These are phyloP conservation scores for Eremophila alpestris DNA, from an alignment of 2,797 vertebrate species.

Conservation along the genomic window DNA sequence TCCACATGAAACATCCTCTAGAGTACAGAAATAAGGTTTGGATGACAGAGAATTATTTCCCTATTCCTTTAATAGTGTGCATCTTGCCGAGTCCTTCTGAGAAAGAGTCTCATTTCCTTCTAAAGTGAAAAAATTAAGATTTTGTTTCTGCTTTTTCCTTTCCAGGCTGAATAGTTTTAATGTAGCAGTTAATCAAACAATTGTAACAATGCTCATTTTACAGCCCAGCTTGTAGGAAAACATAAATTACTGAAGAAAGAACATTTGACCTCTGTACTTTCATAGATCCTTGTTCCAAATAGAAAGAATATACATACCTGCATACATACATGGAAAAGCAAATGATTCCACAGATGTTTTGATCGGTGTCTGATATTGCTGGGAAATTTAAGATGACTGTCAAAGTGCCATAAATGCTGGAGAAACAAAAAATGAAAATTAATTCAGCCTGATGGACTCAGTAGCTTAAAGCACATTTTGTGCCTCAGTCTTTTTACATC, in stretches of 20 bases:
- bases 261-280: not conserved
- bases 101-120: not conserved
- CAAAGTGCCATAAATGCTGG: not conserved
- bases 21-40: not conserved
- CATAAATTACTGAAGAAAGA: not conserved
- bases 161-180: not conserved
- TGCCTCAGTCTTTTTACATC: not conserved
- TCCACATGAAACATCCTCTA: not conserved
- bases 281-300: not conserved
- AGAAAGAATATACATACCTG: not conserved
- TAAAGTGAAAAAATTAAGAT: not conserved
- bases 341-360: not conserved
- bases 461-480: not conserved
- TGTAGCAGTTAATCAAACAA: not conserved
- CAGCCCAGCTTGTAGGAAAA: not conserved
- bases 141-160: not conserved
- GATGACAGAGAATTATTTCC: not conserved
- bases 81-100: not conserved
- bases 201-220: not conserved
- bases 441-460: not conserved
- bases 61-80: not conserved
- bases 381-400: not conserved
- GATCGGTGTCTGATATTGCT: not conserved
- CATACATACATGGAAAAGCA: not conserved
- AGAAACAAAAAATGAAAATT: not conserved